Percentiles rank a stretch among this genome's conserved stretches.
Conservation (phyloP, 2,113 vertebrate species). For the Chionomys nivalis region DNA sequence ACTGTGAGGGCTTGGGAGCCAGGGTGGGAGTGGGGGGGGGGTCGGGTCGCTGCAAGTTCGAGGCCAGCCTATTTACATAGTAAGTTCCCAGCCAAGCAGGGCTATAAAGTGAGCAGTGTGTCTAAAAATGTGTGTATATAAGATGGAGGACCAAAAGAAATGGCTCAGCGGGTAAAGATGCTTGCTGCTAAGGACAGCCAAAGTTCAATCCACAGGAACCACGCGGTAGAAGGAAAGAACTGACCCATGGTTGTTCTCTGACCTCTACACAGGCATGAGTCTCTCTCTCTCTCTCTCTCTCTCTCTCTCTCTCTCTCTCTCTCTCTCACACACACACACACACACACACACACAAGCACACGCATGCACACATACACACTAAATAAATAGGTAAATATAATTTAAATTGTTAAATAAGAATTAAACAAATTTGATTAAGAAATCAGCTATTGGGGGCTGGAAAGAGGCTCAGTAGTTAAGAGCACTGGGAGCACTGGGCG, state of each 20-base stretch:
- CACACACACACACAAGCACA: neutral
- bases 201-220: neutral
- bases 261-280: neutral
- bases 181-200: neutral
- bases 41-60: neutral
- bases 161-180: neutral
- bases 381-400: no score
- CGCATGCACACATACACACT: neutral
- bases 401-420: neutral
- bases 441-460: neutral
- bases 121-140: neutral
- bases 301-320: neutral
- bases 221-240: neutral
- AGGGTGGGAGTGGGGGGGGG: neutral
- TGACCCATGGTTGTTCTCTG: neutral
- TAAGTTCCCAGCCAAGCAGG: neutral
- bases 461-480: no score
- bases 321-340: neutral
- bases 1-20: neutral
- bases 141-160: neutral
- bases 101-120: neutral
- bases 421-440: neutral
- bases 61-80: no score
- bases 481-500: no score
- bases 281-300: no score